These are phyloP conservation scores for Ptychoptera contaminata DNA, from an alignment of 2,888 invertebrate species.

Conservation along the genomic window DNA sequence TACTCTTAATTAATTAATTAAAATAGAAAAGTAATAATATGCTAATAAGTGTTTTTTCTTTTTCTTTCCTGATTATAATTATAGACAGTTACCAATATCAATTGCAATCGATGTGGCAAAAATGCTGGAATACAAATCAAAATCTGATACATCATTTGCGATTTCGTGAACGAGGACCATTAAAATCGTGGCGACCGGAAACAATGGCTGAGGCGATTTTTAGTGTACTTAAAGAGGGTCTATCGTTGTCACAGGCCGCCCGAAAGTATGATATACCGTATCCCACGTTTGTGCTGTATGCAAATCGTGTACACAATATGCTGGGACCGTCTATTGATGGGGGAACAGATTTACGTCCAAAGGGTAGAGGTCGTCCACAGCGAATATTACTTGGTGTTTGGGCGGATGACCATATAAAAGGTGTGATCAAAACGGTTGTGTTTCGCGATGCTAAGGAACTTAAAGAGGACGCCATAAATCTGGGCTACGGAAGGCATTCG, in stretches of 20 bases:
- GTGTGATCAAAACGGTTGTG: constrained; percentile 81
- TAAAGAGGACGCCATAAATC: constrained; percentile 50
- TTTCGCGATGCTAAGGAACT: constrained; percentile 75
- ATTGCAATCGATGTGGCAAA: constrained; percentile 90
- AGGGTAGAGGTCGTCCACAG: constrained; percentile 81
- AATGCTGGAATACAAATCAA: constrained; percentile 89
- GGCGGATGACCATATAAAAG: constrained; percentile 88
- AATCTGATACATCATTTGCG: constrained; percentile 79
- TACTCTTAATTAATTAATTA: too few relatives aligned
- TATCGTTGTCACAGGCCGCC: constrained; percentile 79
- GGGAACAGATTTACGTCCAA: constrained; percentile 78
- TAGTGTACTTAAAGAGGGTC: constrained; percentile 78
- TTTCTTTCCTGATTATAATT: constrained; percentile 14
- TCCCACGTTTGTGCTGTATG: constrained; percentile 85
- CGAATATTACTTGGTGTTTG: constrained; percentile 80
- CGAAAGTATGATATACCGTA: constrained; percentile 90
- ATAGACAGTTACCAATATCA: constrained; percentile 91
- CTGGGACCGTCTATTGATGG: constrained; percentile 84
- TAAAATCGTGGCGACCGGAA: constrained; percentile 87
- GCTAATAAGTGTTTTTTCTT: not conserved
- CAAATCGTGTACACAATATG: constrained; percentile 87
- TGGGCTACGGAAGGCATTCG: constrained; percentile 43
- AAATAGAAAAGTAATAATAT: too few relatives aligned
- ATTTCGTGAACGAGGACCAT: constrained; percentile 80
- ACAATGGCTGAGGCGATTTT: constrained; percentile 92